Base-by-base conservation (phyloP, 2,888 invertebrate genomes). In the Allacma fusca region DNA sequence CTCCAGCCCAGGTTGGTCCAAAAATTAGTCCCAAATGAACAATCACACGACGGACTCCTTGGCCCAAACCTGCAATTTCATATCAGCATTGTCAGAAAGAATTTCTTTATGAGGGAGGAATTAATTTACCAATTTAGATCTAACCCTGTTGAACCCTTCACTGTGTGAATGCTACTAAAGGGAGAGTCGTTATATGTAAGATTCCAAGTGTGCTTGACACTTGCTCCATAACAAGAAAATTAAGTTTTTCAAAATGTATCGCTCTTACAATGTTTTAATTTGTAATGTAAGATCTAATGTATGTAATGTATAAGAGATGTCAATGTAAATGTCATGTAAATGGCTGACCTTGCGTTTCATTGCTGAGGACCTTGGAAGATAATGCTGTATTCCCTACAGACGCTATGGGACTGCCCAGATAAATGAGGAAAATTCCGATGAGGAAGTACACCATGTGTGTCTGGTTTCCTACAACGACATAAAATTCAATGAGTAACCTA, bases 381-480 rank as follows among this genome's bases (percentile, higher is more conserved):
- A 62, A 24, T 4, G 24, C 62, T 13, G 24, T 24, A 26, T 62
- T 62, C 23, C 62, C 62, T 1, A 62, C n/a, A 4, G 21, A 4
- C 21, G 26, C 21, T 12, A 62, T 62, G 13, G 62, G 62, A 16
- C 23, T 24, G 21, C 62, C 62, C 12, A 62, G 16, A 24, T 62
- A 62, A 26, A 62, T 24, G 26, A 62, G 26, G 62, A 26, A 24
- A 24, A 62, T 26, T 1, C 62, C 62, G 2, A 24, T 24, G 4
- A 62, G 16, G n/a, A 62, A 62, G 13, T 26, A 23, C 5, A 24
- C 24, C 23, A 62, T 13, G 72, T 72, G 57, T 4, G 9, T n/a
- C 19, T 9, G 40, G 5, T 44, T 57, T 7, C 72, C 72, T 72
- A 50, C n/a, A n/a, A n/a, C n/a, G n/a, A n/a, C n/a, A n/a, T n/a